Evolutionary conservation across 30 jellyfish, hydroid and myxozoan genomes (phyloP), one percentile per base, ranked within the genome.

Genomic region (Sanderia malayensis): DNA sequence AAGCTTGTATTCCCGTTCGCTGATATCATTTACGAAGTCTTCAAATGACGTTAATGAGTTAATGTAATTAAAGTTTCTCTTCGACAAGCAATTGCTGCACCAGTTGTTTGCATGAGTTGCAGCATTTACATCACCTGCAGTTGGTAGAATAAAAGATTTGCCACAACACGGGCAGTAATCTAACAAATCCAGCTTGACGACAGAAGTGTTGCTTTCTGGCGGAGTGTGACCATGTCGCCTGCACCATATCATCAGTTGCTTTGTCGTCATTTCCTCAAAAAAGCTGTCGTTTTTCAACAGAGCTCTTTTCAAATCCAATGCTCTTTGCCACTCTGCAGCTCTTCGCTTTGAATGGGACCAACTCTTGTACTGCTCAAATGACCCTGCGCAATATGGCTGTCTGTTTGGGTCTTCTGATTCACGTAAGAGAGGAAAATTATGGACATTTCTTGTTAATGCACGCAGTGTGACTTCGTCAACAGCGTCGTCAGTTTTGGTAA

Each of bases 321-420:
- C 96, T 27, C 98, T 63, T 47, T 92, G 96, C 96, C 96, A 84
- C 60, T 92, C 98, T 2, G 87, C 21, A n/a, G 98, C 98, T 58
- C 98, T 37, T 1, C 98, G 91, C 64, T 92, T 92, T 24, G 95
- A 78, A 41, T 77, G 74, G 18, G 96, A 78, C 98, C 98, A 92
- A 23, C 79, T 22, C 26, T 49, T 59, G 70, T 78, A 92, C 52
- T 77, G 82, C 13, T 92, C 82, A 18, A 72, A 4, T n/a, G 95
- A 57, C 45, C 37, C 60, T 7, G 94, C 95, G 46, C 96, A 45
- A 46, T 76, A 92, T 37, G 61, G 88, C 44, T 22, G 63, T 20
- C 57, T 61, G 37, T 74, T 44, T 71, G 52, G 29, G 30, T 75
- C 88, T 34, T 78, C 46, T 8, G 26, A 24, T 20, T 67, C 69